Evolutionary conservation across 2,113 vertebrate species (phyloP).

Genomic region (Hiodon alosoides): DNA sequence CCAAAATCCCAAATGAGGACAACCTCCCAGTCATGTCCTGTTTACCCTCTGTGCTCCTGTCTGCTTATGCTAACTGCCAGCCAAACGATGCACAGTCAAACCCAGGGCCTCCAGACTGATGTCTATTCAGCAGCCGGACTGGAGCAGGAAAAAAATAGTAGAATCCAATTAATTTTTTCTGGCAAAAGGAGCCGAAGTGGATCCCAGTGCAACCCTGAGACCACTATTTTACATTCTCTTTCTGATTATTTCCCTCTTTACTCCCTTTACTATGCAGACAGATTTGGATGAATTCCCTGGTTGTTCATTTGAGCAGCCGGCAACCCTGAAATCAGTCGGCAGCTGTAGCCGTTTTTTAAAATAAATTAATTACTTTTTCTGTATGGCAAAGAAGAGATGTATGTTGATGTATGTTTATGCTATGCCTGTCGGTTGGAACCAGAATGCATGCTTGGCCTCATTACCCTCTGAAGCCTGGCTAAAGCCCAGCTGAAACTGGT

Average conservation of each 20-base stretch:
- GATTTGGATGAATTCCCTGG: slow-evolving; percentile 5
- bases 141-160: background rate
- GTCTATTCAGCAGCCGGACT: background rate
- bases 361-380: background rate
- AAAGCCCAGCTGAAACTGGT: no score
- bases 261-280: background rate
- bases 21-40: background rate
- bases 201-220: slow-evolving; percentile 3
- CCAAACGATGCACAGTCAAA: background rate
- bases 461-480: no score
- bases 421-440: no score
- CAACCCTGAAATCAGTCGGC: background rate
- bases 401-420: no score
- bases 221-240: slow-evolving; percentile 4
- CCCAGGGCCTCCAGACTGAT: slow-evolving; percentile 1
- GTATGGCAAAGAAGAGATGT: no score
- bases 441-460: no score
- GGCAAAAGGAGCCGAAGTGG: background rate
- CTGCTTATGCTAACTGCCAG: background rate
- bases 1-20: background rate
- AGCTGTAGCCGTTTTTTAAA: background rate
- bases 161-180: slow-evolving; percentile 20
- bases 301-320: slow-evolving; percentile 1
- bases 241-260: slow-evolving; percentile 15
- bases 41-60: background rate